Conservation (phyloP, 2,888 invertebrate species). For the Coenonympha arcania region DNA sequence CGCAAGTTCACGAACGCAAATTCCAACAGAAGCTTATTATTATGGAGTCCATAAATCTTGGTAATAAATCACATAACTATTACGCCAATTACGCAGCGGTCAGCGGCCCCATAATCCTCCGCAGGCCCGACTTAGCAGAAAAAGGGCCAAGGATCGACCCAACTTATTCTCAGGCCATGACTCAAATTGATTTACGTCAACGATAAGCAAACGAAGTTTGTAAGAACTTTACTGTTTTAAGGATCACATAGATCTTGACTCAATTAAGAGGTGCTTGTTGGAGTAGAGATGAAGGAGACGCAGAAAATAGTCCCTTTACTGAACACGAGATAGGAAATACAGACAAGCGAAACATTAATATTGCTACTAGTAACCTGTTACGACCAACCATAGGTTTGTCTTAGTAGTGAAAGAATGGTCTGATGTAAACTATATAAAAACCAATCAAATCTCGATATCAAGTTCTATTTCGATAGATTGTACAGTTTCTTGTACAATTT, state of each 20-base stretch:
- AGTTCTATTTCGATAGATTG: too few species aligned
- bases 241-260: constrained; percentile 11
- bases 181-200: constrained; percentile 69
- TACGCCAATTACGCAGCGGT: constrained; percentile 68
- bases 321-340: too few species aligned
- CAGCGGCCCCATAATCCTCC: constrained; percentile 61
- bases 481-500: too few species aligned
- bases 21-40: constrained; percentile 30
- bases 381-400: too few species aligned
- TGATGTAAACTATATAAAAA: too few species aligned
- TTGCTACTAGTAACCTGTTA: too few species aligned
- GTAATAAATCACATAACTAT: constrained; percentile 64
- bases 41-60: constrained; percentile 31
- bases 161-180: constrained; percentile 49
- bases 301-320: too few species aligned
- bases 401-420: too few species aligned
- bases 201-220: constrained; percentile 63
- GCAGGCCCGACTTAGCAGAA: constrained; percentile 49
- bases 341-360: too few species aligned
- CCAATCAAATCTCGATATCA: too few species aligned
- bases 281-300: too few species aligned
- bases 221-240: constrained; percentile 18
- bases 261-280: background rate
- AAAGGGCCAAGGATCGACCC: constrained; percentile 60
- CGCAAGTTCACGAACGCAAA: constrained; percentile 15